These are phyloP conservation scores for Varanus komodoensis DNA, from an alignment of 2,113 vertebrate species.

Conservation along the genomic window DNA sequence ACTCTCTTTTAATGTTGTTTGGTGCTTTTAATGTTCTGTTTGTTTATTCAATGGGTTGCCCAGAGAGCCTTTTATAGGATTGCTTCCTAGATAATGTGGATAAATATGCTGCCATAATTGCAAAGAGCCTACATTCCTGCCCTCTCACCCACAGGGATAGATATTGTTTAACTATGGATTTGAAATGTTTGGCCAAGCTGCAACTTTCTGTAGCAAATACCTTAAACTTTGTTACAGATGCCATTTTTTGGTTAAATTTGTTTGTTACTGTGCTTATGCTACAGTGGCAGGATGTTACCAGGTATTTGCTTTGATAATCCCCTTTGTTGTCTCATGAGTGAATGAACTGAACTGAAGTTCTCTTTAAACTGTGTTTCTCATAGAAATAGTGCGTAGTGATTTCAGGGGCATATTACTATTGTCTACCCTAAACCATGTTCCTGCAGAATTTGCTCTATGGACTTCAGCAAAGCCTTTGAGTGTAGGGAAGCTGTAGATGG, in stretches of 20 bases:
- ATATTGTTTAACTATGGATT: not conserved
- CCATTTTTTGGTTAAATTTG: not conserved
- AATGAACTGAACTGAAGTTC: not conserved
- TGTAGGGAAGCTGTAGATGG: too few relatives aligned
- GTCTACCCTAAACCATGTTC: not conserved
- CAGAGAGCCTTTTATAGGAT: not conserved
- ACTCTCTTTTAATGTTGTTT: not conserved
- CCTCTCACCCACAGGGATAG: too few relatives aligned
- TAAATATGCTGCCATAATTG: not conserved
- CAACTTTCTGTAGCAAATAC: not conserved
- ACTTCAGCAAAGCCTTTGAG: too few relatives aligned
- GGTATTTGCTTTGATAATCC: slow-evolving; percentile 7
- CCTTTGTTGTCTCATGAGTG: not conserved
- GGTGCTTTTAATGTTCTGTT: not conserved
- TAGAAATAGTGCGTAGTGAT: not conserved
- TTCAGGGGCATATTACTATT: not conserved
- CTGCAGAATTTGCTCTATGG: not conserved
- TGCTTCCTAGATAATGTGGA: not conserved
- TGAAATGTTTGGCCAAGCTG: not conserved
- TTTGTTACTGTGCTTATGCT: not conserved
- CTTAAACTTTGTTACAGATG: not conserved
- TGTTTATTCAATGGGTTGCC: not conserved
- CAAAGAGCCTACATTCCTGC: too few relatives aligned
- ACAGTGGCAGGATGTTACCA: not conserved
- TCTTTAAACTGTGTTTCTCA: not conserved